Evolutionary conservation across 2,797 vertebrate species (phyloP), one percentile per base, ranked within the genome.

Genomic region (Rhynchotus rufescens): DNA sequence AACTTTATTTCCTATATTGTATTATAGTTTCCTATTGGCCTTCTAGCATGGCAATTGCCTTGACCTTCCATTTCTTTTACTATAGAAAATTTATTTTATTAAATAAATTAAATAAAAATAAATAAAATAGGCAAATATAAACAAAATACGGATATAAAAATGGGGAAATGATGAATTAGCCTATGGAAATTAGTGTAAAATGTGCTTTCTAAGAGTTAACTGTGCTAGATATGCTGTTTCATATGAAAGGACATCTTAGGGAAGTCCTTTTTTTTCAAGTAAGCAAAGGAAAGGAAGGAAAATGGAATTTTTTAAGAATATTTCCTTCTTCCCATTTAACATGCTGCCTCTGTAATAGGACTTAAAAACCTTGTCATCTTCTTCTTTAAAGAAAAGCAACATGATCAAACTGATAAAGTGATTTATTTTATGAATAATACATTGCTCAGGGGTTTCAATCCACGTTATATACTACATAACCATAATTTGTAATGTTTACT

Each of bases 401-500:
- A 90, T 57, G 82, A 97, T 95, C 86, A 91, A 96, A 85, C 93
- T 95, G 94, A 97, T 96, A 96, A 97, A 95, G 73, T 93, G 89
- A 95, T 95, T 57, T 91, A 95, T 96, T 95, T 96, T 95, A 96
- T 97, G 90, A 98, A 97, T 96, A 96, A 97, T 95, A 96, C 88
- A 96, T 97, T 92, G 94, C 94, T 96, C 89, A 88, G 89, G 96
- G 95, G 95, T 54, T 96, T 97, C 80, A 83, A 73, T 92, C 91
- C 88, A 87, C 6, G 3, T 91, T 96, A 85, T 93, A 97, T 96
- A 97, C 86, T 89, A 96, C 94, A 97, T 93, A 96, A 88, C 82
- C 71, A 69, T 96, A 96, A 96, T 97, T 97, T 97, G 88, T 95
- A 96, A 97, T 96, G 92, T 98, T 98, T 97, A 96, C 95, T 97